Evolutionary conservation across 2,113 vertebrate species (phyloP).

Genomic region (Petrocephalus microphthalmus): DNA sequence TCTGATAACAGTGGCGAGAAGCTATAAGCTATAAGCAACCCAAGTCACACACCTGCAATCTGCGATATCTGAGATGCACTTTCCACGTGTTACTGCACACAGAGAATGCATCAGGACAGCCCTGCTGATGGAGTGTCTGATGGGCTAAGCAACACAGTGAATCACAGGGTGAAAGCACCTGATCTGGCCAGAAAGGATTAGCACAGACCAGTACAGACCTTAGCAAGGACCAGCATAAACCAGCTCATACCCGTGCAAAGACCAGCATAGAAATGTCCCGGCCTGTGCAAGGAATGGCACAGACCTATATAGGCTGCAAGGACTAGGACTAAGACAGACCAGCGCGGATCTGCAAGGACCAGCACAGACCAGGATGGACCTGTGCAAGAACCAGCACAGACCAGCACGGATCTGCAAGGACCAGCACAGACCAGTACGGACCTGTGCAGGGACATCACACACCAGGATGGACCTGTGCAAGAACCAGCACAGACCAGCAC

Average conservation of each 20-base stretch:
- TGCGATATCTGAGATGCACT: neutral
- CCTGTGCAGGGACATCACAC: neutral
- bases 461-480: neutral
- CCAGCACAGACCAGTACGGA: no score
- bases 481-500: neutral
- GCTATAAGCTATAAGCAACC: no score
- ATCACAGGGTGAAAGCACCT: neutral
- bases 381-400: no score
- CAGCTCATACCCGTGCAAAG: no score
- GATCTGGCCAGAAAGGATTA: neutral
- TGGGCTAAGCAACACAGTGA: neutral
- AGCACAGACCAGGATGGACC: no score
- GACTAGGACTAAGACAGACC: neutral
- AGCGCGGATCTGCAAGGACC: neutral
- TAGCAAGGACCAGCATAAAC: no score
- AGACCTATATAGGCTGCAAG: neutral
- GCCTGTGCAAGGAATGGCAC: no score
- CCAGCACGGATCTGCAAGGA: no score
- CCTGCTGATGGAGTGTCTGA: neutral
- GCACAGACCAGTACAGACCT: no score
- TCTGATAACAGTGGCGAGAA: neutral
- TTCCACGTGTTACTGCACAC: neutral
- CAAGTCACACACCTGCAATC: neutral
- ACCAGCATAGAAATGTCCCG: no score
- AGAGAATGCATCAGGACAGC: neutral